phyloP scores from a whole-genome alignment of 2,797 vertebrate genomes.

The Menidia menidia region DNA sequence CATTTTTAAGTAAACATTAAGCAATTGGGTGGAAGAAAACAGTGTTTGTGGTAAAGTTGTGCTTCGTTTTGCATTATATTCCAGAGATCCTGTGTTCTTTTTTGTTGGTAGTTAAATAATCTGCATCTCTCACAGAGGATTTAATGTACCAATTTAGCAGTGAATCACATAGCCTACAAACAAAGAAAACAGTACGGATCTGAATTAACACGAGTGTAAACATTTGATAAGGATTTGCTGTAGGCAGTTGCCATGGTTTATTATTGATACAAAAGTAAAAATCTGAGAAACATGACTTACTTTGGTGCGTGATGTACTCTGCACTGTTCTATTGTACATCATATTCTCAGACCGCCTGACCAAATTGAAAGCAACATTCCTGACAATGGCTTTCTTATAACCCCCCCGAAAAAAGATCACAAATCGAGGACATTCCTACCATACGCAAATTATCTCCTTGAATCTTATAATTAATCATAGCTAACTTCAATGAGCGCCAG shows the following conservation, averaged over 20 bases:
- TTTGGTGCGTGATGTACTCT: slow-evolving; percentile 45
- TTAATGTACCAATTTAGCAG: slow-evolving; percentile 79
- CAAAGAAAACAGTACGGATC: slow-evolving; percentile 68
- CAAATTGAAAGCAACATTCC: slow-evolving; percentile 57
- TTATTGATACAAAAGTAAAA: slow-evolving; percentile 73
- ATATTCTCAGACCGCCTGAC: slow-evolving; percentile 43
- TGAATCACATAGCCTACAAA: slow-evolving; percentile 73
- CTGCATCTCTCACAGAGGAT: slow-evolving; percentile 68
- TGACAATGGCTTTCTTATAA: slow-evolving; percentile 36
- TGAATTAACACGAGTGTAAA: slow-evolving; percentile 77
- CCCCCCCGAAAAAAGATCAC: slow-evolving; percentile 60
- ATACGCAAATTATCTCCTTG: slow-evolving; percentile 76
- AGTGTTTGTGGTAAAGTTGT: slow-evolving; percentile 7
- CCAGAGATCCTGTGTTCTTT: slow-evolving; percentile 36
- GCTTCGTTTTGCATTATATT: slow-evolving; percentile 44
- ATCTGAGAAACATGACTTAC: slow-evolving; percentile 51
- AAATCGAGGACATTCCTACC: slow-evolving; percentile 66
- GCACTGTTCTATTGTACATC: slow-evolving; percentile 43
- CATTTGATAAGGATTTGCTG: slow-evolving; percentile 79
- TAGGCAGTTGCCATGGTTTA: slow-evolving; percentile 69
- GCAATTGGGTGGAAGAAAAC: slow-evolving; percentile 35
- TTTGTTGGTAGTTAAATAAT: slow-evolving; percentile 68
- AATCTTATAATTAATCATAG: slow-evolving; percentile 77
- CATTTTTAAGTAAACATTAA: slow-evolving; percentile 47
- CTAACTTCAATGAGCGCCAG: slow-evolving; percentile 62